phyloP scores from a whole-genome alignment of 2,797 vertebrate genomes.

The Periophthalmus magnuspinnatus region DNA sequence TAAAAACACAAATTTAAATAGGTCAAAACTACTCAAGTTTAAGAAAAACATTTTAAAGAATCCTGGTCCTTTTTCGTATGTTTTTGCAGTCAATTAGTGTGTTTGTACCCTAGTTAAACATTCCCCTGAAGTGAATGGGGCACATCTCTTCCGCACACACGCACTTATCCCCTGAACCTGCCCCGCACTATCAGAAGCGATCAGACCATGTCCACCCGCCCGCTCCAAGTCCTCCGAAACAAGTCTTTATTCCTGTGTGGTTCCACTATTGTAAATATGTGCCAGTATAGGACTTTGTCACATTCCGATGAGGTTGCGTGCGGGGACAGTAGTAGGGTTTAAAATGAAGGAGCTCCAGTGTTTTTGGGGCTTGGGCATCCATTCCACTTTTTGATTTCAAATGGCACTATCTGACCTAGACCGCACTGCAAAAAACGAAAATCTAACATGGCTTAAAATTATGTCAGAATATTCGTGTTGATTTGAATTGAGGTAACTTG shows the following conservation, averaged over 20 bases:
- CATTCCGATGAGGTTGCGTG: background rate
- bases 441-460: background rate
- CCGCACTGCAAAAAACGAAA: background rate
- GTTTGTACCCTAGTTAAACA: background rate
- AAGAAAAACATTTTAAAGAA: background rate
- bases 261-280: conserved; percentile 1
- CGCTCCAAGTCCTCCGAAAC: background rate
- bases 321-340: background rate
- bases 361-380: background rate
- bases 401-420: background rate
- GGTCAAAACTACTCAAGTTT: background rate
- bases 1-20: background rate
- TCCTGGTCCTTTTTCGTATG: background rate
- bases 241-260: background rate
- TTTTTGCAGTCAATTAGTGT: background rate
- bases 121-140: background rate
- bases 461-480: background rate
- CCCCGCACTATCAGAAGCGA: background rate
- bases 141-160: background rate
- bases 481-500: background rate
- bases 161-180: background rate
- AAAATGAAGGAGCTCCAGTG: conserved; percentile 1
- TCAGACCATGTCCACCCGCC: background rate
- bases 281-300: conserved; percentile 1
- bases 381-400: background rate